Base-by-base conservation (phyloP, 2,888 invertebrate species). In the Apamea crenata region DNA sequence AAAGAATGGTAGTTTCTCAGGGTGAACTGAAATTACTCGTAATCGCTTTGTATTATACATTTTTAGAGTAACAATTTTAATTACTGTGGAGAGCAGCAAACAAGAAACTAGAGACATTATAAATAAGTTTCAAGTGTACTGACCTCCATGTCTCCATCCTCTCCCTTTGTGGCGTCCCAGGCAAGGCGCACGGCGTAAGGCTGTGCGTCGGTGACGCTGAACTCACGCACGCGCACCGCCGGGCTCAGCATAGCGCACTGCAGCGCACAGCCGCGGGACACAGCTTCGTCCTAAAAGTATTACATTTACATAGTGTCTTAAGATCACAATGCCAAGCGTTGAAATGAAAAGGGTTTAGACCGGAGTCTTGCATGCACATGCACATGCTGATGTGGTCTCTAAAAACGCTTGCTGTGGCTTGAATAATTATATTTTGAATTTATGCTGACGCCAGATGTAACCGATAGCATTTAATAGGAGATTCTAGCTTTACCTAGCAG, bases 241-340 rank as follows among this genome's bases (percentile, higher is more conserved):
- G 99, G 99, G 77, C 99, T 99, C 91, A 99, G 97, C 97, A 99
- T 99, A 32, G 99, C 99, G 96, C 99, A 99, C 91, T 99, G 98
- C 79, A 99, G 97, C 50, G 99, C 99, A 94, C 99, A 99, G 5
- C 99, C 99, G 80, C 99, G 98, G 5, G 99, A 97, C 47, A 99
- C 99, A 0, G 99, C 99, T 95, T 99, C 99, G 94, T 99, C 99
- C 96, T 97, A 83, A 29, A 29, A 75, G 63, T 50, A 40, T n/a
- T 40, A 47, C 12, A 63, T 61, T 80, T 44, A 40, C 40, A 59
- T 65, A 32, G 16, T 29, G 66, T 66, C 36, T 69, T 56, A 8
- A 7, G 8, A 63, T 18, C 50, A 40, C 8, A 59, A 73, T 56
- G 47, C 14, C 18, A 67, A 53, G 12, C 0, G 0, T 61, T n/a